These are phyloP conservation scores for Desoria tigrina DNA, from an alignment of 2,888 invertebrate species.

Conservation along the genomic window DNA sequence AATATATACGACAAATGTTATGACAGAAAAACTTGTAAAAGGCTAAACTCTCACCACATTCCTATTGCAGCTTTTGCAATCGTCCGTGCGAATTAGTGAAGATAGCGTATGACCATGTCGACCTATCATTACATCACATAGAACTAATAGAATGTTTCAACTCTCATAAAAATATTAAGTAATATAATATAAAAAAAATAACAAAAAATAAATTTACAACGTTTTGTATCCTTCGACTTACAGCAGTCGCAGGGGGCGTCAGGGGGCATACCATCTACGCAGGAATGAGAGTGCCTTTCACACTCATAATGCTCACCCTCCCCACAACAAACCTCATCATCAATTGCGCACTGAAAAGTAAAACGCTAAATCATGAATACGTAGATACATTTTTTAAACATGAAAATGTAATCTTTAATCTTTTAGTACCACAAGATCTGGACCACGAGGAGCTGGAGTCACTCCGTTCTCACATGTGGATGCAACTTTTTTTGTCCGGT, in stretches of 20 bases:
- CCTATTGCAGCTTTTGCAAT: slow-evolving; percentile 18
- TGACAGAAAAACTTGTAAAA: neutral
- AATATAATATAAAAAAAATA: slow-evolving; percentile 4
- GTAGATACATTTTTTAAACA: no score
- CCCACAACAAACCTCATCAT: neutral
- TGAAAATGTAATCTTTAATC: no score
- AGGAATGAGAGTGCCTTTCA: slow-evolving; percentile 4
- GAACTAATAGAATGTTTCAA: neutral
- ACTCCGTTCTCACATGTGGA: no score
- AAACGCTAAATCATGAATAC: no score
- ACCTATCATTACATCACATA: slow-evolving; percentile 8
- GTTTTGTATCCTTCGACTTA: no score
- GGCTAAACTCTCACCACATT: slow-evolving; percentile 14
- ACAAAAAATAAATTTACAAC: no score
- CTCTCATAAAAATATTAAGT: neutral
- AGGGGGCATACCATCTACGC: neutral
- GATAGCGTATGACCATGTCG: slow-evolving; percentile 14
- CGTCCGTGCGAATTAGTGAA: slow-evolving; percentile 17
- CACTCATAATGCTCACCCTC: slow-evolving; percentile 5
- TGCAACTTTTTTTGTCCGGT: no score
- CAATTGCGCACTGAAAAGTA: no score
- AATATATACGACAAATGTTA: neutral
- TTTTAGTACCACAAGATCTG: no score
- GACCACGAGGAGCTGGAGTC: no score
- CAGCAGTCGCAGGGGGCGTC: slow-evolving; percentile 30